Conservation (phyloP, 1,140 invertebrate species). For the Orchestia grillus region DNA sequence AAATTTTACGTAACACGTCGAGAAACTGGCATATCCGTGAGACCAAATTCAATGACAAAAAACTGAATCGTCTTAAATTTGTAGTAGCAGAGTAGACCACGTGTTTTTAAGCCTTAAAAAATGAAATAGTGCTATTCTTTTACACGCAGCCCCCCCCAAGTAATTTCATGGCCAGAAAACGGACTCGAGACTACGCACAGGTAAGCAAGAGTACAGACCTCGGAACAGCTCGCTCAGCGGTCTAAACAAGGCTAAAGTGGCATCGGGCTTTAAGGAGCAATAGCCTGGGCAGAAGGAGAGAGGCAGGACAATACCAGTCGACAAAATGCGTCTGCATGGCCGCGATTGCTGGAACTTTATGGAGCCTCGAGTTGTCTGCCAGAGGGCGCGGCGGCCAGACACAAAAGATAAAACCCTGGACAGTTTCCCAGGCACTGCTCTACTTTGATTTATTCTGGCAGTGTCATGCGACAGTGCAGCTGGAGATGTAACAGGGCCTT, state of each 20-base stretch:
- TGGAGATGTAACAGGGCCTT: background rate
- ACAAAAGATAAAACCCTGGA: background rate
- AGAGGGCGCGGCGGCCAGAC: background rate
- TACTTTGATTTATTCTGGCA: constrained; percentile 11
- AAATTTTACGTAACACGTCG: background rate
- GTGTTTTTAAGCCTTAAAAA: background rate
- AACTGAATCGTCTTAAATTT: background rate
- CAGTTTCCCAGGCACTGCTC: background rate
- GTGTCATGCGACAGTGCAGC: background rate
- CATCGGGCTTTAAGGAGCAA: background rate
- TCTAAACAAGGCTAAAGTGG: background rate
- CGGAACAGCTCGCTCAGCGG: background rate
- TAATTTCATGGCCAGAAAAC: background rate
- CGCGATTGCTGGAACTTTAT: constrained; percentile 19
- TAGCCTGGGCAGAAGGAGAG: background rate
- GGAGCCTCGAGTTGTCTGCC: constrained; percentile 14
- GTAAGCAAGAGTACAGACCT: background rate
- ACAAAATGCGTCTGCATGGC: background rate
- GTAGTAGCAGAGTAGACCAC: background rate
- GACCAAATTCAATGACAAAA: background rate
- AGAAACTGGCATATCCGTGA: background rate
- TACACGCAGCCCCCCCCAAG: background rate
- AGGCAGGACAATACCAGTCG: background rate
- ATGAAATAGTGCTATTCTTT: background rate
- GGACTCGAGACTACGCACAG: background rate